Evolutionary conservation across 2,113 vertebrate genomes (phyloP).

Genomic region (Heteronetta atricapilla): DNA sequence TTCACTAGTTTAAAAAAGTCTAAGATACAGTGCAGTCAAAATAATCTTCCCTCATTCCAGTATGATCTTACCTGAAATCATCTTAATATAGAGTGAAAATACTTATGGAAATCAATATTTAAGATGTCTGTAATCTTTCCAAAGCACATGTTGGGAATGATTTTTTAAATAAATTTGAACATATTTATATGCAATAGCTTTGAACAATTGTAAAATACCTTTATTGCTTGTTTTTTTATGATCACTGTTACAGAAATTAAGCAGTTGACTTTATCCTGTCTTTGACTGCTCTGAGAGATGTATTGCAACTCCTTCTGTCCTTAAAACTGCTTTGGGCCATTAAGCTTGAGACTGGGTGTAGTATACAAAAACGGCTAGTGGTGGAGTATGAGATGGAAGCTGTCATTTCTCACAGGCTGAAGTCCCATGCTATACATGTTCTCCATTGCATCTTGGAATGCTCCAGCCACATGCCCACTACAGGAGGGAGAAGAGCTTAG

Average conservation of each 20-base stretch:
- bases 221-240: background rate
- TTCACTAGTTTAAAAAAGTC: background rate
- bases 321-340: no score
- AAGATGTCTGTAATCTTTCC: background rate
- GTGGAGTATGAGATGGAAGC: background rate
- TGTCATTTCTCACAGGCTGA: background rate
- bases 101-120: slow-evolving; percentile 11
- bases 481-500: background rate
- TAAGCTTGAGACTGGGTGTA: no score
- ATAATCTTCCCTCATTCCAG: background rate
- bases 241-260: background rate
- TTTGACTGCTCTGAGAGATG: no score
- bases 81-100: background rate
- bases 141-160: background rate
- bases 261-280: background rate
- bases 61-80: background rate
- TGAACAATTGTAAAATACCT: background rate
- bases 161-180: background rate
- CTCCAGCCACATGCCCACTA: background rate
- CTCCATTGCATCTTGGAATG: background rate
- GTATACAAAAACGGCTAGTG: background rate
- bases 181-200: background rate
- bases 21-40: background rate
- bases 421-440: background rate
- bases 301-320: no score